Evolutionary conservation across 2,113 vertebrate genomes (phyloP).

Genomic region (Cettia cetti): DNA sequence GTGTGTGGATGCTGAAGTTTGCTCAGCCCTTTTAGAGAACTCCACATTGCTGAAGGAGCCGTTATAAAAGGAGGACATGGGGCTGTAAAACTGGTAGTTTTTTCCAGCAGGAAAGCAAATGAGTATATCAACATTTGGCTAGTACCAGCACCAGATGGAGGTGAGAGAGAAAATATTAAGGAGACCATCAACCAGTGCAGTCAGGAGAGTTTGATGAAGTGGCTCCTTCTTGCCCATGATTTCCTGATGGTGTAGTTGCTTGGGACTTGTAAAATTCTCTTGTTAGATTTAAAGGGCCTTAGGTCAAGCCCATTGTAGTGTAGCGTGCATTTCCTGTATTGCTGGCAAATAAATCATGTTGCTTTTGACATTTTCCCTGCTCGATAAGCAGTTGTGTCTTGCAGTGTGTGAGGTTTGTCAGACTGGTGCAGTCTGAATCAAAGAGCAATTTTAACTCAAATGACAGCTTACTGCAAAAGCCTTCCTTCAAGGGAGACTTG

Average conservation of each 20-base stretch:
- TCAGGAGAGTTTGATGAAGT: not conserved
- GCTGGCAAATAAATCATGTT: constrained; percentile 13
- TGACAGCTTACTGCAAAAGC: not conserved
- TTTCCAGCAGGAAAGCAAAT: not conserved
- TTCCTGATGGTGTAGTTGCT: not conserved
- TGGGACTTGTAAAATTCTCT: not conserved
- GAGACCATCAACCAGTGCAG: not conserved
- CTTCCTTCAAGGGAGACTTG: not conserved
- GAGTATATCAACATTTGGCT: not conserved
- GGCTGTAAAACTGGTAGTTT: not conserved
- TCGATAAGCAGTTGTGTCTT: not conserved
- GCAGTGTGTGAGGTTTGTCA: not conserved
- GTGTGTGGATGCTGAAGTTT: not conserved
- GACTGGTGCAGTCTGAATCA: not conserved
- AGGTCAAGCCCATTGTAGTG: not conserved
- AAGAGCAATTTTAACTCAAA: constrained; percentile 26
- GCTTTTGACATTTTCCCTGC: constrained; percentile 16
- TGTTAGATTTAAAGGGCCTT: not conserved
- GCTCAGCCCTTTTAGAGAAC: not conserved
- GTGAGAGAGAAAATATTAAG: not conserved
- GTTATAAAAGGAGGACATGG: not conserved
- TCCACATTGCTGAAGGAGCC: fast-evolving
- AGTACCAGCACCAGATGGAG: not conserved
- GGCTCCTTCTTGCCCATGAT: not conserved
- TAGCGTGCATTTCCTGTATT: not conserved